Conservation (phyloP, 2,113 vertebrate species). For the Trematomus loennbergii region DNA sequence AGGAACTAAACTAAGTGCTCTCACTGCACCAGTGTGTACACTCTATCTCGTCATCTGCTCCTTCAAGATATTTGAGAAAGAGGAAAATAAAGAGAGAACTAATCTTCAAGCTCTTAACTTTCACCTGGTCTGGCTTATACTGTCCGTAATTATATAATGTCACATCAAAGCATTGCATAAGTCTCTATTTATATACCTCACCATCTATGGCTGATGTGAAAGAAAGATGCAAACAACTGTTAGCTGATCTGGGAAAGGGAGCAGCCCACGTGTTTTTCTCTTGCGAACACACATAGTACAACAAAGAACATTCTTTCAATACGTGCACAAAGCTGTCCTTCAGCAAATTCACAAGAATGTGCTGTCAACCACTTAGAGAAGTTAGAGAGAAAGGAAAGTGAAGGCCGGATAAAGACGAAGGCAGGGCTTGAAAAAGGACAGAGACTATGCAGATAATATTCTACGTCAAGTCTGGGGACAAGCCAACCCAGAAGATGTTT, state of each 20-base stretch:
- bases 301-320: neutral
- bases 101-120: conserved; percentile 23
- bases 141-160: conserved; percentile 56
- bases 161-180: conserved; percentile 61
- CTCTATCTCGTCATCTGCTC: neutral
- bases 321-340: conserved; percentile 24
- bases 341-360: conserved; percentile 16
- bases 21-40: conserved; percentile 4
- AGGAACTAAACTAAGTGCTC: conserved; percentile 7
- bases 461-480: conserved; percentile 10
- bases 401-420: conserved; percentile 5
- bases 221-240: conserved; percentile 45
- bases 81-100: neutral
- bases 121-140: conserved; percentile 28
- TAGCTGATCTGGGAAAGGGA: conserved; percentile 20
- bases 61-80: neutral
- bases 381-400: neutral
- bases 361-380: conserved; percentile 6
- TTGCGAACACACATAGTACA: neutral
- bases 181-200: conserved; percentile 67
- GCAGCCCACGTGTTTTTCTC: conserved; percentile 32
- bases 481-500: conserved; percentile 1
- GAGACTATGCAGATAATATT: conserved; percentile 8
- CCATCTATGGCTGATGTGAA: conserved; percentile 51
- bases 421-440: neutral